These are phyloP conservation scores for Drosophila repletoides DNA, from an alignment of 1,140 invertebrate genomes.

Conservation along the genomic window DNA sequence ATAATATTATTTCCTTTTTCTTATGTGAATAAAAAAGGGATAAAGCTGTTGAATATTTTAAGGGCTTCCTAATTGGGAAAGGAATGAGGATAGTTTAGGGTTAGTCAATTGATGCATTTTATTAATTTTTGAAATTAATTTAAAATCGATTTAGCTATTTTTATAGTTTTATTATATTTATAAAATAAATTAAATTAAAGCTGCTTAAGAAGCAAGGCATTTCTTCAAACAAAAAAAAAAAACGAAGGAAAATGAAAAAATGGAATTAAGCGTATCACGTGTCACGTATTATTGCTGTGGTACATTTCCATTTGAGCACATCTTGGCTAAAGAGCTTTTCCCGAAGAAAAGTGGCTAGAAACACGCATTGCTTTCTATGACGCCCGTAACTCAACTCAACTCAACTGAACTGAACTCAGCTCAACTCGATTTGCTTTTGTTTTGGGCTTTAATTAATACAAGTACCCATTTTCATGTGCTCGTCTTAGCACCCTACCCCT, in stretches of 20 bases:
- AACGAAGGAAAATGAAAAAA: constrained; percentile 37
- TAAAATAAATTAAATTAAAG: too few species aligned
- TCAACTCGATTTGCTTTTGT: constrained; percentile 50
- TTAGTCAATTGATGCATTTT: too few species aligned
- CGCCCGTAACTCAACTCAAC: background rate
- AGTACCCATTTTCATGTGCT: constrained; percentile 5
- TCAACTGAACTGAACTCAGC: background rate
- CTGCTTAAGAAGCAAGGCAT: too few species aligned
- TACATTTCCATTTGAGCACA: constrained; percentile 44
- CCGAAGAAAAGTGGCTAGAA: constrained; percentile 39
- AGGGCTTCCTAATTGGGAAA: background rate
- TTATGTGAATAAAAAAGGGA: too few species aligned
- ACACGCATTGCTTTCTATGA: constrained; percentile 32
- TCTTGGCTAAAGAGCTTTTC: background rate
- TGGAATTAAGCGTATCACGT: constrained; percentile 60
- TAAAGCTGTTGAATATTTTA: too few species aligned
- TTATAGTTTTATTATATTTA: too few species aligned
- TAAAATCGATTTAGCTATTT: too few species aligned
- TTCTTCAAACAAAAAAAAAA: constrained; percentile 34
- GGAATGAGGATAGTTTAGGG: too few species aligned
- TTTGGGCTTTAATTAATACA: constrained; percentile 73
- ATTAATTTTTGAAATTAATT: too few species aligned
- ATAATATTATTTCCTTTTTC: too few species aligned
- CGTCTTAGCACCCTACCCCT: background rate
- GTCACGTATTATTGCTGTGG: constrained; percentile 52